phyloP scores from a whole-genome alignment of 2,113 vertebrate species.

The Paratilapia polleni region DNA sequence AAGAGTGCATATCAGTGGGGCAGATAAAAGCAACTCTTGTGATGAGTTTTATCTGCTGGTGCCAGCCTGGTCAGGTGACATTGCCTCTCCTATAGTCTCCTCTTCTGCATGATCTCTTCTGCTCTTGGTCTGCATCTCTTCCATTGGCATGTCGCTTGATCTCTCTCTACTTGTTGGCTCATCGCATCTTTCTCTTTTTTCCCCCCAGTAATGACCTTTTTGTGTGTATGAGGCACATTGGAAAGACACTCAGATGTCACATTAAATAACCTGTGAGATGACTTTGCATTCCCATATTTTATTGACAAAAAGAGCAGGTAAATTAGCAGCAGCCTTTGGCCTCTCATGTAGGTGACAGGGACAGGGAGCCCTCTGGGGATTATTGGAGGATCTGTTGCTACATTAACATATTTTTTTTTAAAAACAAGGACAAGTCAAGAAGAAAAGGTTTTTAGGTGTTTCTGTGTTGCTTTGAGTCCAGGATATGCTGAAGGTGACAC shows the following conservation, averaged over 20 bases:
- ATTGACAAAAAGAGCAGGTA: slow-evolving; percentile 30
- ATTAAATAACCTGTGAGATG: slow-evolving; percentile 14
- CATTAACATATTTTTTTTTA: not conserved
- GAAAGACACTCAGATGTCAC: slow-evolving; percentile 7
- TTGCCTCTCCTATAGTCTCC: slow-evolving; percentile 52
- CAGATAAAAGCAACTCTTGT: slow-evolving; percentile 25
- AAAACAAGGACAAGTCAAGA: slow-evolving; percentile 30
- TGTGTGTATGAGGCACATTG: not conserved
- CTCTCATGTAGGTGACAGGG: slow-evolving; percentile 4
- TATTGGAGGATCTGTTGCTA: slow-evolving; percentile 27
- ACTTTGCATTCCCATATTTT: slow-evolving; percentile 37
- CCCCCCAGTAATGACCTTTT: slow-evolving; percentile 5
- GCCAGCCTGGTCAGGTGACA: slow-evolving; percentile 48
- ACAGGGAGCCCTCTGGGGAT: slow-evolving; percentile 20
- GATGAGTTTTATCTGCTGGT: slow-evolving; percentile 19
- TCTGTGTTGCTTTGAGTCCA: not conserved
- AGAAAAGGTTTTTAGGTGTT: slow-evolving; percentile 18
- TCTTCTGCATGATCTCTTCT: slow-evolving; percentile 36
- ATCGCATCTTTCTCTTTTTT: not conserved
- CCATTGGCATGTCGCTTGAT: slow-evolving; percentile 42
- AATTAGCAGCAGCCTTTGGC: slow-evolving; percentile 44
- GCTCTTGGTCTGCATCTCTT: slow-evolving; percentile 66
- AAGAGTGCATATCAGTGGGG: not conserved
- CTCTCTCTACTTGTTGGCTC: not conserved
- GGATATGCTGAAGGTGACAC: not conserved